phyloP scores from a whole-genome alignment of 2,888 invertebrate genomes.

The Drosophila pseudotakahashii region DNA sequence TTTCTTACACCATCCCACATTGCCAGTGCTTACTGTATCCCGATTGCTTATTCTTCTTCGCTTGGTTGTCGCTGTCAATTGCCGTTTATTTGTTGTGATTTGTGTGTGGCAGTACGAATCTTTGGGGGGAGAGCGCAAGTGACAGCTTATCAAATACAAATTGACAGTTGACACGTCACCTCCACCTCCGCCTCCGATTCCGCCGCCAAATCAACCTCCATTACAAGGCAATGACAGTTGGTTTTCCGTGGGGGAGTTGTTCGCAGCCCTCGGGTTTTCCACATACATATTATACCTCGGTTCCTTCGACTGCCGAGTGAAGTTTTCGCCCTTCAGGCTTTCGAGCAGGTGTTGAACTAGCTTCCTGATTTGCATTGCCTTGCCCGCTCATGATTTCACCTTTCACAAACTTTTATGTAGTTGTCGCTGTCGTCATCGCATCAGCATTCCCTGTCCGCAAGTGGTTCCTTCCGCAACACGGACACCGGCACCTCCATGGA shows the following conservation, averaged over 20 bases:
- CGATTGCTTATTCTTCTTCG: conserved; percentile 20
- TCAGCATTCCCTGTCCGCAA: conserved; percentile 68
- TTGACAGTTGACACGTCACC: conserved; percentile 73
- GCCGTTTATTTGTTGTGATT: conserved; percentile 73
- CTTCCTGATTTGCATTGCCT: conserved; percentile 69
- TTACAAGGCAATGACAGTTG: conserved; percentile 40
- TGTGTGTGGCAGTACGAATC: conserved; percentile 42
- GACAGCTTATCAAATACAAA: conserved; percentile 65
- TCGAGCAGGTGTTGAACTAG: conserved; percentile 67
- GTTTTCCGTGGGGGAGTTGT: conserved; percentile 1
- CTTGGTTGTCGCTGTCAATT: conserved; percentile 76
- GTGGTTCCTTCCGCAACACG: conserved; percentile 76
- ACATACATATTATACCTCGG: conserved; percentile 2
- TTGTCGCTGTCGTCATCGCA: conserved; percentile 46
- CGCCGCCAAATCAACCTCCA: conserved; percentile 19
- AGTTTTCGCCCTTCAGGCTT: conserved; percentile 50
- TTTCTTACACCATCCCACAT: not conserved
- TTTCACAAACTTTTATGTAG: conserved; percentile 38
- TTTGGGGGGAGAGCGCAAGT: conserved; percentile 31
- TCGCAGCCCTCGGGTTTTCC: not conserved
- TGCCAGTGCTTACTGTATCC: conserved; percentile 4
- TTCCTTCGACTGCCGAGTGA: conserved; percentile 35
- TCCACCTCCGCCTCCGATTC: conserved; percentile 7
- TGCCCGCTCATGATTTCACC: conserved; percentile 39
- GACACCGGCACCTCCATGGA: conserved; percentile 65